Evolutionary conservation across 2,888 invertebrate genomes (phyloP).

Genomic region (Aphidius colemani): DNA sequence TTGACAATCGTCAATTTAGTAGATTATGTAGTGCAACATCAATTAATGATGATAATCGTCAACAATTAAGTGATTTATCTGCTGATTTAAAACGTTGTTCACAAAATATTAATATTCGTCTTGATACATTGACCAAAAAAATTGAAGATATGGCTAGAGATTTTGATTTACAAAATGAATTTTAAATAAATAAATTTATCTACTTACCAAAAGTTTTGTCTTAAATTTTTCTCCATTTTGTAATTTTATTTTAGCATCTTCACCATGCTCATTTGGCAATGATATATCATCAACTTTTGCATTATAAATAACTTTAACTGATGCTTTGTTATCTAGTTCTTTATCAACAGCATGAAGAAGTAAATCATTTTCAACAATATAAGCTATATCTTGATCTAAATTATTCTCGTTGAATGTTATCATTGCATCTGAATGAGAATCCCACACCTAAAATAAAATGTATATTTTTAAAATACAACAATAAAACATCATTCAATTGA

Average conservation of each 20-base stretch:
- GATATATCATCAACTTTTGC: constrained; percentile 72
- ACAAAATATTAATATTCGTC: constrained; percentile 41
- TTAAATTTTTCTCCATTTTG: constrained; percentile 69
- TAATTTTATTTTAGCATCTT: constrained; percentile 63
- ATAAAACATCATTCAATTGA: constrained; percentile 15
- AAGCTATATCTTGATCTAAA: constrained; percentile 77
- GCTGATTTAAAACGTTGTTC: constrained; percentile 48
- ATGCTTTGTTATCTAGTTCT: constrained; percentile 65
- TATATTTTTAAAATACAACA: constrained; percentile 32
- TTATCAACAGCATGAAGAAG: constrained; percentile 75
- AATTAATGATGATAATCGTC: constrained; percentile 43
- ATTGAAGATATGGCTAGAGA: constrained; percentile 47
- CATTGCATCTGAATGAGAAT: constrained; percentile 85
- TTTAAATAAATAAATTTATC: constrained; percentile 17
- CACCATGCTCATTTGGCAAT: constrained; percentile 61
- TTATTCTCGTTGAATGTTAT: constrained; percentile 83
- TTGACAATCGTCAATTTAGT: constrained; percentile 38
- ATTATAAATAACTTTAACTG: constrained; percentile 72
- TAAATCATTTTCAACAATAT: constrained; percentile 93
- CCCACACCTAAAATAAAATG: constrained; percentile 90
- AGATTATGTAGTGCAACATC: constrained; percentile 45
- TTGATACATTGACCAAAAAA: constrained; percentile 45
- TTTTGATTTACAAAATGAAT: constrained; percentile 30
- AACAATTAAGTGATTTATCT: constrained; percentile 47
- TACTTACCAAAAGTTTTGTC: constrained; percentile 73